Evolutionary conservation across 1,140 invertebrate genomes (phyloP).

Genomic region (Elysia chlorotica): DNA sequence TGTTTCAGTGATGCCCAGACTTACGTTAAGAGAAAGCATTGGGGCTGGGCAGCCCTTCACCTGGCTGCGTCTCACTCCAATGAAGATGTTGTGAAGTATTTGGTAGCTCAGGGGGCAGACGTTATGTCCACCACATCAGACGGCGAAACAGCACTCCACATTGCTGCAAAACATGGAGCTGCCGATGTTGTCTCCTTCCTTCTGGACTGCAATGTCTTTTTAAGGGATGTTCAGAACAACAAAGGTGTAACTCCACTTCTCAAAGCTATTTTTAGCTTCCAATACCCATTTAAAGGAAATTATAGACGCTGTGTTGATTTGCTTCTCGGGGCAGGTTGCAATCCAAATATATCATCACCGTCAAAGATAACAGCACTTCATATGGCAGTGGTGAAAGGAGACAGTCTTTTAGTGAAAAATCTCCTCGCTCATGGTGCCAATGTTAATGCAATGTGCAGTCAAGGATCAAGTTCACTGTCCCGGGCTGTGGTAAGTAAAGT

Average conservation of each 20-base stretch:
- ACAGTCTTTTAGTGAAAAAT: conserved; percentile 21
- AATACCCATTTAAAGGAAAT: conserved; percentile 28
- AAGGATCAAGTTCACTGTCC: conserved; percentile 30
- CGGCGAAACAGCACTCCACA: conserved; percentile 39
- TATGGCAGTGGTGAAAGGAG: conserved; percentile 35
- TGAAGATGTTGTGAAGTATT: conserved; percentile 20
- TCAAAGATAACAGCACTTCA: conserved; percentile 40
- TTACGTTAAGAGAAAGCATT: conserved; percentile 29
- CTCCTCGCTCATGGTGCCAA: conserved; percentile 35
- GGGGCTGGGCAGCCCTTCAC: conserved; percentile 33
- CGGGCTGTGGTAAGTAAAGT: conserved; percentile 30
- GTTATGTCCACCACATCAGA: conserved; percentile 29
- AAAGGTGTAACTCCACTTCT: conserved; percentile 44
- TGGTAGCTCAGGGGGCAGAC: conserved; percentile 31
- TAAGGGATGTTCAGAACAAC: conserved; percentile 40
- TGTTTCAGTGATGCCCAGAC: conserved; percentile 26
- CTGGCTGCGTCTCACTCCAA: conserved; percentile 34
- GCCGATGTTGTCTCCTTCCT: conserved; percentile 31
- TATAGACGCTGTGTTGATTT: conserved; percentile 35
- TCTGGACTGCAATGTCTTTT: conserved; percentile 25
- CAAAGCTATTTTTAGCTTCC: conserved; percentile 34
- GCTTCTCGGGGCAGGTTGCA: conserved; percentile 33
- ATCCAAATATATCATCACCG: conserved; percentile 38
- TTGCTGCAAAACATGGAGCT: conserved; percentile 44
- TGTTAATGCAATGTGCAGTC: conserved; percentile 32